Percentiles rank a stretch among this genome's conserved stretches.
Evolutionary conservation across 2,888 invertebrate genomes (phyloP).

Genomic region (Polia nebulosa): DNA sequence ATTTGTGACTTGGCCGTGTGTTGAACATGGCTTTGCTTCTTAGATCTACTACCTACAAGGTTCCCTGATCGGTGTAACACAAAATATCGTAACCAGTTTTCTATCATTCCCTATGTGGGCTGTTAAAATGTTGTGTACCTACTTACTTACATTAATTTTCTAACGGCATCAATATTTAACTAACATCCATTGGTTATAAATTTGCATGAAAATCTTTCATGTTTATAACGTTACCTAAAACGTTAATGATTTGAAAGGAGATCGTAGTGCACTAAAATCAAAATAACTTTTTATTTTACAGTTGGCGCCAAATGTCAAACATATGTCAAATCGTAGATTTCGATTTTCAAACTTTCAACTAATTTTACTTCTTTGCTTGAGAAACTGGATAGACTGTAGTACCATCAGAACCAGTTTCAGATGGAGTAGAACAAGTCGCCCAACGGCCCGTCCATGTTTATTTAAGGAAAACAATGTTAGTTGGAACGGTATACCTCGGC

Average conservation of each 20-base stretch:
- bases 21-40: constrained; percentile 30
- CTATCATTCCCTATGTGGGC: constrained; percentile 17
- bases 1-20: constrained; percentile 24
- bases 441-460: constrained; percentile 50
- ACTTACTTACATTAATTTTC: constrained; percentile 6
- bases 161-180: not conserved
- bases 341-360: constrained; percentile 6
- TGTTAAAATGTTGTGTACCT: not conserved
- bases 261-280: not conserved
- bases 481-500: constrained; percentile 52
- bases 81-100: constrained; percentile 42
- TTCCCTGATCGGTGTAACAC: constrained; percentile 19
- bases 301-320: constrained; percentile 7
- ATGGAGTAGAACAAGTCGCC: constrained; percentile 57
- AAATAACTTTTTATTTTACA: constrained; percentile 2
- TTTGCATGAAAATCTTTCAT: not conserved
- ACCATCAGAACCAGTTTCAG: constrained; percentile 58
- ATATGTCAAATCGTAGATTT: not conserved
- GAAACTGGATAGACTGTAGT: not conserved
- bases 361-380: not conserved
- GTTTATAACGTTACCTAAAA: not conserved
- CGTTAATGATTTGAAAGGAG: not conserved
- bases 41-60: constrained; percentile 37
- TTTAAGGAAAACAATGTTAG: constrained; percentile 62
- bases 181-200: no score